Percentiles rank a stretch among this genome's conserved stretches.
phyloP scores from a whole-genome alignment of 2,888 invertebrate species.

The Lepeophtheirus nordmannii region DNA sequence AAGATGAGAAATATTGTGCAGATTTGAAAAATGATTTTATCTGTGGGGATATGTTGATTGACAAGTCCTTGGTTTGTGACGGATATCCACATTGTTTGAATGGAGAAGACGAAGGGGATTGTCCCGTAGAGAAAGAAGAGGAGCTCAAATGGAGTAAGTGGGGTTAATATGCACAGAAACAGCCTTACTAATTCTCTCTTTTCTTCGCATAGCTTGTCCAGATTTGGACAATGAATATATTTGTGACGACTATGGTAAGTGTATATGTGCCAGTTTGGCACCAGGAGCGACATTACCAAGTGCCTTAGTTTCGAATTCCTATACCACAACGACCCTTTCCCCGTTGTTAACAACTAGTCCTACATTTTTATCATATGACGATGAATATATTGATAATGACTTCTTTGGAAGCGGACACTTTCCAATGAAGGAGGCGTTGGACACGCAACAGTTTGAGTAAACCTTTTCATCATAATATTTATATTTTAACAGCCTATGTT shows the following conservation, averaged over 20 bases:
- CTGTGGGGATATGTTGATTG: not conserved
- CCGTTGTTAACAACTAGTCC: no score
- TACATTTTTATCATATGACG: not conserved
- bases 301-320: not conserved
- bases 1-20: constrained; percentile 8
- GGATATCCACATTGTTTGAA: constrained; percentile 9
- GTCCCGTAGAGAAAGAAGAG: not conserved
- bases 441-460: no score
- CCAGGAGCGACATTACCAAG: not conserved
- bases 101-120: constrained; percentile 4
- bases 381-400: not conserved
- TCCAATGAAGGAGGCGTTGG: no score
- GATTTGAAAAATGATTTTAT: constrained; percentile 7
- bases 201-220: not conserved
- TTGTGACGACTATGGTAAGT: not conserved
- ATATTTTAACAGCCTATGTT: no score
- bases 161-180: no score
- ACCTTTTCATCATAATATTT: no score
- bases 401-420: not conserved
- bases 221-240: not conserved
- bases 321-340: not conserved
- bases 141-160: not conserved
- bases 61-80: constrained; percentile 10
- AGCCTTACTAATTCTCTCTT: no score
- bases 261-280: not conserved